Evolutionary conservation across 2,888 invertebrate genomes (phyloP), one percentile per base, ranked within the genome.

Genomic region (Cryptus armator): DNA sequence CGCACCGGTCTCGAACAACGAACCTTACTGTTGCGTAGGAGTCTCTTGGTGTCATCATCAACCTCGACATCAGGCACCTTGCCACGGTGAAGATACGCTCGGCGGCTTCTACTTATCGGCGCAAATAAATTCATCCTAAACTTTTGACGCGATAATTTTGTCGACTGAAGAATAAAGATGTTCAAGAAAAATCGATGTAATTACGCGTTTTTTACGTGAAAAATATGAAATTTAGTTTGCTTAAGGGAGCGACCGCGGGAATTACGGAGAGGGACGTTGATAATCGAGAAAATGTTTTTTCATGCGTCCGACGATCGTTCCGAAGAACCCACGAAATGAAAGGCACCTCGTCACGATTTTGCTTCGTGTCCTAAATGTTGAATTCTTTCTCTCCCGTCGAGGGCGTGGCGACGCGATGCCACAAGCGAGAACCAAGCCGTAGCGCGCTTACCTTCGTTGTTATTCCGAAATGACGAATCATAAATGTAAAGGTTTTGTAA

Each of bases 381-480:
- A 93, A 93, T 93, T 93, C 90, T 90, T 88, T 87, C 68, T 44
- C 71, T n/a, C 62, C 62, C 62, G 62, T 62, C 43, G 67, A 77
- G 72, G 84, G 84, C 84, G 84, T 84, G 84, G 84, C 84, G 46
- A 79, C 51, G n/a, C 59, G 51, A 48, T 51, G 72, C 72, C 77
- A 68, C 80, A 81, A n/a, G 14, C 62, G 29, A 32, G 32, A 32
- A 29, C n/a, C 62, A 44, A 44, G 56, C 66, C 70, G 86, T 87
- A 91, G 91, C 91, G 91, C 92, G 91, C 91, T 87, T 87, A 87
- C 82, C 89, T 91, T 92, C 91, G 92, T 93, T 93, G 91, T 93
- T 92, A 92, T 93, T 93, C 93, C 91, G 90, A 92, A 93, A 93
- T 93, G 93, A 93, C 93, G 93, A 93, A 93, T 93, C 93, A 93